Conservation (phyloP, 2,888 invertebrate genomes). For the Pogonocherus hispidulus region DNA sequence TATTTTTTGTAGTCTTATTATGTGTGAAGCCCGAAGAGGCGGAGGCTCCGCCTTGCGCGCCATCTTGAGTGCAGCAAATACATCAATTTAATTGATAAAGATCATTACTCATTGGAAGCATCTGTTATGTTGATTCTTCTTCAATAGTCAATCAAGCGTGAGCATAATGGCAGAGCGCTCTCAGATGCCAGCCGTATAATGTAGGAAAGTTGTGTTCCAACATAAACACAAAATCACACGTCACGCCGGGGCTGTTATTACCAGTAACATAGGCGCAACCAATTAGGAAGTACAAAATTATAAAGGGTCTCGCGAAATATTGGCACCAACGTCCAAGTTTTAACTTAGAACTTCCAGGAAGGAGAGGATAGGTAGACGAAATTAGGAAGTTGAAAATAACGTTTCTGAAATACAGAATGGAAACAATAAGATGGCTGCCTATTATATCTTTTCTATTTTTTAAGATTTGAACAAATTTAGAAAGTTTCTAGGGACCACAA, state of each 20-base stretch:
- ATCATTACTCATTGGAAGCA: slow-evolving; percentile 66
- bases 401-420: no score
- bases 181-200: slow-evolving; percentile 20
- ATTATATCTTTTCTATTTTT: no score
- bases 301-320: no score
- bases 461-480: no score
- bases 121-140: slow-evolving; percentile 61
- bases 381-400: no score
- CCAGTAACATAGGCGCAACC: slow-evolving; percentile 21
- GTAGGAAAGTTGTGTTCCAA: slow-evolving; percentile 36
- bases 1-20: slow-evolving; percentile 20
- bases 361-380: no score
- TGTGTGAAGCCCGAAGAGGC: slow-evolving; percentile 10
- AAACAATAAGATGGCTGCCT: no score
- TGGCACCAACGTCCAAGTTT: no score
- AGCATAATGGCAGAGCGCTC: slow-evolving; percentile 49
- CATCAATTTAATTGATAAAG: slow-evolving; percentile 66
- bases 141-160: slow-evolving; percentile 61
- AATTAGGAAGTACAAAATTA: not conserved
- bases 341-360: no score
- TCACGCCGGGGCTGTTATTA: slow-evolving; percentile 31
- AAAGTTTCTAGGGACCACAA: no score
- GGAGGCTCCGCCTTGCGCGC: slow-evolving; percentile 57
- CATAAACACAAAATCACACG: slow-evolving; percentile 40
- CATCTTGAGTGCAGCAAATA: slow-evolving; percentile 61